Evolutionary conservation across 2,113 vertebrate genomes (phyloP).

Genomic region (Actenoides hombroni): DNA sequence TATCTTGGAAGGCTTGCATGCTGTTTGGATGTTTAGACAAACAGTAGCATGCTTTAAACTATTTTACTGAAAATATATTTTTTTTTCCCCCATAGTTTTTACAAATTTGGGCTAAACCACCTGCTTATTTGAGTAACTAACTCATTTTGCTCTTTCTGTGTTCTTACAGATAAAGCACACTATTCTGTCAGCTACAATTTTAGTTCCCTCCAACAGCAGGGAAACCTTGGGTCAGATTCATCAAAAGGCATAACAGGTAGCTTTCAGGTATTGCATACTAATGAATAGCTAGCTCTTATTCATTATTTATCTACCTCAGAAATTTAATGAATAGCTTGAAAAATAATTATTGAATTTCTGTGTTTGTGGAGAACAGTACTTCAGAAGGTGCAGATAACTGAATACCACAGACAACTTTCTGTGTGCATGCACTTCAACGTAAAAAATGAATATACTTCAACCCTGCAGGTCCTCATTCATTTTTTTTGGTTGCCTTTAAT

Average conservation of each 20-base stretch:
- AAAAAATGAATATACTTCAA: background rate
- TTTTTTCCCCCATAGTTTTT: background rate
- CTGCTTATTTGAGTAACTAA: background rate
- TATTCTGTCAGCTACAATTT: background rate
- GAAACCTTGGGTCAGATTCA: conserved; percentile 46
- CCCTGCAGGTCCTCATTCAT: background rate
- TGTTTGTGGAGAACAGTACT: background rate
- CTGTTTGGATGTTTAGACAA: background rate
- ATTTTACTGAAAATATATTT: background rate
- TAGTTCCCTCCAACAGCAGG: background rate
- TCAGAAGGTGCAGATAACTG: background rate
- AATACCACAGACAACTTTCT: background rate
- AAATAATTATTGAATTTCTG: conserved; percentile 22
- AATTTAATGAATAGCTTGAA: conserved; percentile 26
- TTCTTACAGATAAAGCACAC: background rate
- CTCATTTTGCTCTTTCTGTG: background rate
- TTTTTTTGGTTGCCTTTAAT: background rate
- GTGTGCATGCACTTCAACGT: background rate
- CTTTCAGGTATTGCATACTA: conserved; percentile 56
- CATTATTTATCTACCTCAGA: conserved; percentile 24
- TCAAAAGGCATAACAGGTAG: conserved; percentile 30
- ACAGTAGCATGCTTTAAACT: background rate
- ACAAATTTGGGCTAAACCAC: background rate
- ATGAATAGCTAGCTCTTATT: conserved; percentile 28
- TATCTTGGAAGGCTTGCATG: background rate